Evolutionary conservation across 37 sponge, comb jelly and placozoan genomes (phyloP), one percentile per base, ranked within the genome.

Genomic region (Petrosia ficiformis): DNA sequence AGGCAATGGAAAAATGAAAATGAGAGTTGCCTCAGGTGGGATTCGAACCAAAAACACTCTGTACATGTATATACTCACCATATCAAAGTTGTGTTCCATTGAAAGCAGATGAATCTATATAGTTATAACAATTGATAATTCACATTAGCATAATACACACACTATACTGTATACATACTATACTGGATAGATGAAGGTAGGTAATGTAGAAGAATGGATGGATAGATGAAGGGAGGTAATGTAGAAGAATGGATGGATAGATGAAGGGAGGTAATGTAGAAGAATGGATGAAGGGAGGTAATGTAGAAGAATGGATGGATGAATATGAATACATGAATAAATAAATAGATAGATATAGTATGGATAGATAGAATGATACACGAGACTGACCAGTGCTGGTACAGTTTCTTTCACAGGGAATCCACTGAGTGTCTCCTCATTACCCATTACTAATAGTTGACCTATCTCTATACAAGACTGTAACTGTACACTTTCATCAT

Each of bases 361-460:
- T 14, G 54, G 14, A 48, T 6, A 29, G 24, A 31, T 35, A 57
- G 29, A 14, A 0, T 1, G 26, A 41, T 3, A 24, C 31, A 2
- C 3, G 5, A 5, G 4, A 75, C 87, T 83, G 40, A 92, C 94
- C 77, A 97, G 84, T 21, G 86, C 81, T 14, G 98, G 98, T 14
- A 97, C 93, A 39, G 87, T 83, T 52, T 89, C 87, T 65, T 93
- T 86, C 32, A 94, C 86, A 19, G 98, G 98, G 61, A 97, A 92
- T 25, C 98, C 95, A 79, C 82, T 86, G 40, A 97, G 79, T 2
- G 95, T 97, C 3, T 97, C 95, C 65, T 94, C 98, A 73, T 95
- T 94, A 22, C 98, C 98, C 93, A 97, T 94, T 57, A 97, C 92
- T 68, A 97, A 81, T 44, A 97, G 77, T 74, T 93, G 94, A 42